Conservation (phyloP, 1,140 invertebrate genomes). For the Chelonus insularis region DNA sequence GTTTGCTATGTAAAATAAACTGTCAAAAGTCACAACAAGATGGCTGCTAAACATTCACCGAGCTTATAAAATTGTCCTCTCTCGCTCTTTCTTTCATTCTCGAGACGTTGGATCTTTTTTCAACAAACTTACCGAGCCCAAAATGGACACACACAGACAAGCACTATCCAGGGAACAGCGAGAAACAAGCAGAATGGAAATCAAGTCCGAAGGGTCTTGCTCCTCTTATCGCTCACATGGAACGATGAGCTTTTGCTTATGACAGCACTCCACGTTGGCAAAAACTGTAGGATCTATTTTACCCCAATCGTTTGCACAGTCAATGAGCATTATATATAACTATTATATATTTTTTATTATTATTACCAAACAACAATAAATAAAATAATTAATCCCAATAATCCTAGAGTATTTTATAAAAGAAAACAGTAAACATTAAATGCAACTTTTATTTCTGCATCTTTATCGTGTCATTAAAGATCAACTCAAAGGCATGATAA, state of each 20-base stretch:
- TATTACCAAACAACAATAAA: background rate
- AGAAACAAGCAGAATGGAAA: background rate
- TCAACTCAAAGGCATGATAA: background rate
- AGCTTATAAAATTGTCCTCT: background rate
- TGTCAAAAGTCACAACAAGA: slow-evolving; percentile 22
- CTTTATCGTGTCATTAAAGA: no score
- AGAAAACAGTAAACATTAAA: no score
- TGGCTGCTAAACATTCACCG: slow-evolving; percentile 14
- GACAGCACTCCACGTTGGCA: slow-evolving; percentile 16
- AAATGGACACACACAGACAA: slow-evolving; percentile 1
- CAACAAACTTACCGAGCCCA: background rate
- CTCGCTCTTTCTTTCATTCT: no score
- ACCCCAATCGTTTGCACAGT: background rate
- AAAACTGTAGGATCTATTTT: slow-evolving; percentile 14
- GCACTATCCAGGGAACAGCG: background rate
- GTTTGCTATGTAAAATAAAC: slow-evolving; percentile 1
- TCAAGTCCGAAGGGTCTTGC: background rate
- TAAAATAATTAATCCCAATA: background rate
- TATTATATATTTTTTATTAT: background rate
- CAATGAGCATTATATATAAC: background rate
- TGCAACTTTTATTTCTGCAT: no score
- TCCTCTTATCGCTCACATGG: background rate
- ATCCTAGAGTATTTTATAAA: no score
- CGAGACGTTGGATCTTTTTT: slow-evolving; percentile 7
- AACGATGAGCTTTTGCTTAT: slow-evolving; percentile 17